Base-by-base conservation (phyloP, 2,888 invertebrate species). In the Bunonema sp. region DNA sequence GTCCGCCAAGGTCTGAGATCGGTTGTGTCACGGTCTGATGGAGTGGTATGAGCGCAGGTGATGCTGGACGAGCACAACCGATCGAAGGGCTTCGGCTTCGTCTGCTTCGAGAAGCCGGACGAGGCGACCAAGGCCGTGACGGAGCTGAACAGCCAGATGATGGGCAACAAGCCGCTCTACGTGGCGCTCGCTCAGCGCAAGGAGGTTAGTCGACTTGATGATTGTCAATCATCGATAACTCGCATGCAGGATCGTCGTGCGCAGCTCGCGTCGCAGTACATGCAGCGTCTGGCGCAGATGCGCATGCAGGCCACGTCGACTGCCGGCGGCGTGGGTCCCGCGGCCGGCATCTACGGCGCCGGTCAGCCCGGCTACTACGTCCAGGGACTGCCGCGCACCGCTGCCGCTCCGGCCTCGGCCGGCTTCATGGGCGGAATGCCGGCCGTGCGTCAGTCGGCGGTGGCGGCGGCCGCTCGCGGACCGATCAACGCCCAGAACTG, bases 101-200 rank as follows among this genome's bases (percentile, higher is more conserved):
- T 99, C 19, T 97, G 97, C 75, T 97, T 97, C 71, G 86, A 86
- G 44, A 82, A 85, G 16, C 85, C 89, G 0, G 89, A 91, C 70
- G 93, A 97, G 73, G 93, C 97, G 8, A 97, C 93, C 2, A 89
- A 89, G 70, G 97, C 93, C 37, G 91, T 99, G 1, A 93, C 91
- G 5, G 93, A 97, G 72, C 91, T 97, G 84, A 97, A 97, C 71
- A 89, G 91, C 3, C 81, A 88, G 40, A 91, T 93, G 44, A 37
- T 97, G 29, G 88, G 86, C 41, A 80, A 84, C 8, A 97, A 99
- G 72, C 93, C 93, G 2, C 74, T 97, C 49, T 97, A 97, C 72
- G 97, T 97, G 34, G 93, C 93, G 23, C 75, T 97, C 59, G 97
- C 93, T 30, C 97, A 97, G 72, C 81, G 93, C 42, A 93, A 93